Base-by-base conservation (phyloP, 2,797 vertebrate genomes). In the Pelobates cultripes region DNA sequence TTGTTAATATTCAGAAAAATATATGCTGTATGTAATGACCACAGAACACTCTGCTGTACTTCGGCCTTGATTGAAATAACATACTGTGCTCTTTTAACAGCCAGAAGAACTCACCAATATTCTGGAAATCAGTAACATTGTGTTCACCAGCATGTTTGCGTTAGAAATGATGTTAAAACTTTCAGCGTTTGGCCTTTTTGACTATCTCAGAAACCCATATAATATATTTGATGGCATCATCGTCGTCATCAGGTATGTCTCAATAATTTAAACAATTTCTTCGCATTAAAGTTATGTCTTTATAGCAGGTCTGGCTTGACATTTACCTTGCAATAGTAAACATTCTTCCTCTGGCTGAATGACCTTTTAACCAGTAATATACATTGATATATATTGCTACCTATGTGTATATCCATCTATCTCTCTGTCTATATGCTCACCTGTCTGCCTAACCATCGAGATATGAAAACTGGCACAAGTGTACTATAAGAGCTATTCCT, bases 131-230 rank as follows among this genome's bases (percentile, higher is more conserved):
- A 97, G 96, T 90, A 99, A 99, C 9, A 97, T 99, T 84, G 97
- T 99, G 66, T 99, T 99, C 88, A 99, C 97, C 87, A 99, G 97
- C 90, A 98, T 99, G 97, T 99, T 99, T 60, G 96, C 97, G 61
- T 84, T 99, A 91, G 97, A 99, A 93, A 99, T 99, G 97, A 94
- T 99, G 87, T 94, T 99, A 81, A 99, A 99, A 87, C 89, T 99
- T 81, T 94, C 96, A 0, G 97, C 97, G 1, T 98, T 97, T 4
- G 97, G 97, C 43, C 95, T 95, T 68, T 97, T 99, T 42, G 95
- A 87, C 90, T 99, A 99, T 90, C 92, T 99, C 86, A 93, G 96
- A 70, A 98, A 98, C 81, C 97, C 97, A 2, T 99, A 99, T 91
- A 99, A 99, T 70, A 96, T 98, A 73, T 99, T 98, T 0, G 97